phyloP scores from a whole-genome alignment of 2,888 invertebrate genomes.

The Microplitis manilae region DNA sequence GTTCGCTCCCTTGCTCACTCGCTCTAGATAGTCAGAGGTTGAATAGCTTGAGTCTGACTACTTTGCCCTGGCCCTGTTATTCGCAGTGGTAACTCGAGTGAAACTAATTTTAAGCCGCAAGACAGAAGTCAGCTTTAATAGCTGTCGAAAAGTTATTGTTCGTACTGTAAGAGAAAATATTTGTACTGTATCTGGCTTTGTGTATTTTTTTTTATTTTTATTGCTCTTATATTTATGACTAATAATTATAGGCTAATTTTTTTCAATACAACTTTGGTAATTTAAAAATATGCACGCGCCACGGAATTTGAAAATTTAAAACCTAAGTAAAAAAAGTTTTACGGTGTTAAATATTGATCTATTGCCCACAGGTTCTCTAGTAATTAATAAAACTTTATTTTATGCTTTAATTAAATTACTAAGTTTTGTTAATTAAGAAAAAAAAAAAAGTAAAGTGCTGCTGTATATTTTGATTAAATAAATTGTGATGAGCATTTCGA shows the following conservation, averaged over 20 bases:
- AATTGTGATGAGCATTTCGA: no score
- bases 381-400: conserved; percentile 1
- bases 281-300: neutral
- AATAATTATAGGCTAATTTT: neutral
- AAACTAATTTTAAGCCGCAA: conserved; percentile 65
- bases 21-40: neutral
- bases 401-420: neutral
- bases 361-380: neutral
- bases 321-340: neutral
- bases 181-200: conserved; percentile 10
- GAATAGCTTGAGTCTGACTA: conserved; percentile 36
- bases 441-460: neutral
- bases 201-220: conserved; percentile 30
- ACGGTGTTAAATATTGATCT: neutral
- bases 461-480: no score
- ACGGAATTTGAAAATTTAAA: neutral
- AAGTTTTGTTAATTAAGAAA: neutral
- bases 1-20: conserved; percentile 27
- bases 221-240: conserved; percentile 31
- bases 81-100: conserved; percentile 55
- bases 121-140: conserved; percentile 63
- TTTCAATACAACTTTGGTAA: neutral
- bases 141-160: conserved; percentile 61
- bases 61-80: conserved; percentile 52
- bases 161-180: conserved; percentile 35